Evolutionary conservation across 2,888 invertebrate species (phyloP).

Genomic region (Gryllus longicercus): DNA sequence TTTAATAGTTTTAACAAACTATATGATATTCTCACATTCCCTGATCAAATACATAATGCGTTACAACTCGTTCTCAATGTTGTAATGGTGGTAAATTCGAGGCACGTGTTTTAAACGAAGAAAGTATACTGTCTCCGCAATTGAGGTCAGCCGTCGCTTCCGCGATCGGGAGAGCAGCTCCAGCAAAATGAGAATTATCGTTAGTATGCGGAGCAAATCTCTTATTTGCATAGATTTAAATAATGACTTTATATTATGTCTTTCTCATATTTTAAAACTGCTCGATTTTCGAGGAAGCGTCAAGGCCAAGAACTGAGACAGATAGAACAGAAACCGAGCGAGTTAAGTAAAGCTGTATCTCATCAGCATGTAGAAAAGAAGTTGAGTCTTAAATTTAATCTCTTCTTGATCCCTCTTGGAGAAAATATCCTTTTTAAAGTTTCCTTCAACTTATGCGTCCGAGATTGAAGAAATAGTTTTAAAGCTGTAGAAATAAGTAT

Average conservation of each 20-base stretch:
- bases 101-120: no score
- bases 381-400: constrained; percentile 25
- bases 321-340: constrained; percentile 11
- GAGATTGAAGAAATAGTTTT: constrained; percentile 19
- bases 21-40: no score
- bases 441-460: constrained; percentile 2
- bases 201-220: neutral
- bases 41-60: no score
- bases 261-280: constrained; percentile 17
- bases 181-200: neutral
- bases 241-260: constrained; percentile 11
- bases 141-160: no score
- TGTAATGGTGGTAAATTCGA: no score
- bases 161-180: no score
- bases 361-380: constrained; percentile 23
- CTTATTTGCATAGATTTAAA: constrained; percentile 17
- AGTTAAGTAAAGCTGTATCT: constrained; percentile 20
- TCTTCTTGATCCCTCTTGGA: constrained; percentile 23
- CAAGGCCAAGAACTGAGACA: constrained; percentile 11
- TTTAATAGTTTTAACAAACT: no score
- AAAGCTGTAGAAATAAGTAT: neutral
- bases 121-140: no score
- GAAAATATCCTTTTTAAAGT: constrained; percentile 25
- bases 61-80: no score
- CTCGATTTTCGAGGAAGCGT: constrained; percentile 4